Conservation (phyloP, 2,797 vertebrate genomes). For the Pseudochirops corinnae region DNA sequence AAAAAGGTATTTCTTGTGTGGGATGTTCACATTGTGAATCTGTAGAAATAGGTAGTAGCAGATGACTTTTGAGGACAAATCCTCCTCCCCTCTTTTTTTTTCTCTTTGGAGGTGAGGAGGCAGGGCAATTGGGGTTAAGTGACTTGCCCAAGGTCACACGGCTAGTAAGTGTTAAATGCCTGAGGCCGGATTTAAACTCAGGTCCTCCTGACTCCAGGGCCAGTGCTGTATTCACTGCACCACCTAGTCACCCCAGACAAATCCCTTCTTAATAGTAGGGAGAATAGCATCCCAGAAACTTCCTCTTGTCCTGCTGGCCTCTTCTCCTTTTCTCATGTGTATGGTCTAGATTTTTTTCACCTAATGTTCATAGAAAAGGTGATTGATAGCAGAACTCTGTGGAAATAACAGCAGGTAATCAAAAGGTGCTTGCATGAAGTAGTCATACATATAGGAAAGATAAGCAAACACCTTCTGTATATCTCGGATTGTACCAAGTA, state of each 20-base stretch:
- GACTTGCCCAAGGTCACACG: too few relatives aligned
- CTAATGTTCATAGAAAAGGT: neutral
- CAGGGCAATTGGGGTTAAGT: too few relatives aligned
- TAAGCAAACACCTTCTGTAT: neutral
- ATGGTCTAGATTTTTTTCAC: neutral
- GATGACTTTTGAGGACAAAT: neutral
- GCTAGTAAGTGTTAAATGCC: too few relatives aligned
- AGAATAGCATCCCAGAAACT: neutral
- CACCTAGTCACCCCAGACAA: too few relatives aligned
- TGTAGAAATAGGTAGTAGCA: neutral
- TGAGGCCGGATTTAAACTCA: too few relatives aligned
- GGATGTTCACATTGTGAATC: neutral
- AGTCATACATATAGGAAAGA: neutral
- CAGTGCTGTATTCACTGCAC: too few relatives aligned
- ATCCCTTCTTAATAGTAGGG: neutral
- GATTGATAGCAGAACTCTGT: neutral
- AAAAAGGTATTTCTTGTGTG: neutral
- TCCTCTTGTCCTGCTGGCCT: neutral
- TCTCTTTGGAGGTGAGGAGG: too few relatives aligned
- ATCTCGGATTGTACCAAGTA: neutral
- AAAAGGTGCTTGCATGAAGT: neutral
- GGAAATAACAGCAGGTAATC: neutral
- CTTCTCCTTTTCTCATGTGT: neutral
- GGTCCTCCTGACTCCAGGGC: too few relatives aligned
- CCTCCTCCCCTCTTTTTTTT: too few relatives aligned